A percentile compares a stretch with the other conserved stretches of the same genome.
phyloP scores from a whole-genome alignment of 2,888 invertebrate species.

The Phragmatobia fuliginosa region DNA sequence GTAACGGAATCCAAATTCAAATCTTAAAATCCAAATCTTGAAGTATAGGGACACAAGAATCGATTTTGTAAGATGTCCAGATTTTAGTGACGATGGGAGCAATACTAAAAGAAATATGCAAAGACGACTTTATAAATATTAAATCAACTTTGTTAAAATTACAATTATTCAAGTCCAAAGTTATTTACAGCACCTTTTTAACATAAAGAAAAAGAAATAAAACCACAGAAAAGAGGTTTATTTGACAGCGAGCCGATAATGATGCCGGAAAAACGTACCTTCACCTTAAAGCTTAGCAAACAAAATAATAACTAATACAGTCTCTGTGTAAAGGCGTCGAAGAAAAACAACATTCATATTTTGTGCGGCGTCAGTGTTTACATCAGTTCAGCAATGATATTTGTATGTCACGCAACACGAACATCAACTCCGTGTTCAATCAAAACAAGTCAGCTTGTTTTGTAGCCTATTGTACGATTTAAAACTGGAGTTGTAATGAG shows the following conservation, averaged over 20 bases:
- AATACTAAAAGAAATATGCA: no score
- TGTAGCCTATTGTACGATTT: neutral
- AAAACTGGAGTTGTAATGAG: neutral
- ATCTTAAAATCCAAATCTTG: neutral
- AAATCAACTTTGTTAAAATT: no score
- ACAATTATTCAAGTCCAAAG: no score
- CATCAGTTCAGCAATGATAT: conserved; percentile 26
- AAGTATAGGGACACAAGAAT: neutral
- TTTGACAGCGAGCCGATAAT: neutral
- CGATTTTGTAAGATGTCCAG: neutral
- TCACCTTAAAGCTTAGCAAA: conserved; percentile 10
- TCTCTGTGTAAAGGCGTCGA: conserved; percentile 19
- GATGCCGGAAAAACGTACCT: neutral
- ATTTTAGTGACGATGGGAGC: no score
- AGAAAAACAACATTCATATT: conserved; percentile 21
- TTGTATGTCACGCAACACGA: conserved; percentile 44
- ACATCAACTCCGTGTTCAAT: conserved; percentile 37
- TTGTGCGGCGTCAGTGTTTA: conserved; percentile 20
- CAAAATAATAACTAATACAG: conserved; percentile 18
- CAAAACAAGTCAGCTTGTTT: conserved; percentile 23
- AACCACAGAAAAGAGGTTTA: neutral
- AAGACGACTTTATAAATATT: no score
- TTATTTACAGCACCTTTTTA: no score
- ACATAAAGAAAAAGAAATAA: neutral
- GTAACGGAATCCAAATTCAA: neutral